phyloP scores from a whole-genome alignment of 2,888 invertebrate species.

The Polydrusus cervinus region DNA sequence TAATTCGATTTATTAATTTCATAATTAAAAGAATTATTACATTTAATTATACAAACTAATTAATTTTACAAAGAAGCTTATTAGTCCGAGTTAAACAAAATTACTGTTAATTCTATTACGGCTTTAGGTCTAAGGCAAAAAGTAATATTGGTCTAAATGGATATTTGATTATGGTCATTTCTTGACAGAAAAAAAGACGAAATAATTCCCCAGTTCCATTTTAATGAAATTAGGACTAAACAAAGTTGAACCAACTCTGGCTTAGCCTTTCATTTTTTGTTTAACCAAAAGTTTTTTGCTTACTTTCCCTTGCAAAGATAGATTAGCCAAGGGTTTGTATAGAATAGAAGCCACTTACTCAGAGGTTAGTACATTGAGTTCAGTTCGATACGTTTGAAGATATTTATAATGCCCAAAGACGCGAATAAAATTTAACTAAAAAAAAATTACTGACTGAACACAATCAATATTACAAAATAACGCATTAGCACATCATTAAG shows the following conservation, averaged over 20 bases:
- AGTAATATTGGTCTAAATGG: neutral
- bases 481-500: too few species aligned
- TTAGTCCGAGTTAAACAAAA: neutral
- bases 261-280: neutral
- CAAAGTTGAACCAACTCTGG: neutral
- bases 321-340: neutral
- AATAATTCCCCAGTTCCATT: neutral
- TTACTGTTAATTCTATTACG: neutral
- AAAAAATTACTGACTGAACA: too few species aligned
- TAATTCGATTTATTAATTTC: too few species aligned
- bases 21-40: neutral
- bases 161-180: conserved; percentile 1
- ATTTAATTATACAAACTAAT: neutral
- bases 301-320: conserved; percentile 5
- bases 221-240: conserved; percentile 6
- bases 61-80: neutral
- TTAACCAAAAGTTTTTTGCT: conserved; percentile 7
- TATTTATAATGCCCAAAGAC: neutral
- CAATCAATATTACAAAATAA: too few species aligned
- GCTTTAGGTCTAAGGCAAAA: neutral
- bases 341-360: neutral
- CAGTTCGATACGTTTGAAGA: neutral
- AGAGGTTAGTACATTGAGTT: neutral
- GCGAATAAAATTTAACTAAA: neutral
- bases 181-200: neutral